phyloP scores from a whole-genome alignment of 2,797 vertebrate genomes.

The Rhinella marina region DNA sequence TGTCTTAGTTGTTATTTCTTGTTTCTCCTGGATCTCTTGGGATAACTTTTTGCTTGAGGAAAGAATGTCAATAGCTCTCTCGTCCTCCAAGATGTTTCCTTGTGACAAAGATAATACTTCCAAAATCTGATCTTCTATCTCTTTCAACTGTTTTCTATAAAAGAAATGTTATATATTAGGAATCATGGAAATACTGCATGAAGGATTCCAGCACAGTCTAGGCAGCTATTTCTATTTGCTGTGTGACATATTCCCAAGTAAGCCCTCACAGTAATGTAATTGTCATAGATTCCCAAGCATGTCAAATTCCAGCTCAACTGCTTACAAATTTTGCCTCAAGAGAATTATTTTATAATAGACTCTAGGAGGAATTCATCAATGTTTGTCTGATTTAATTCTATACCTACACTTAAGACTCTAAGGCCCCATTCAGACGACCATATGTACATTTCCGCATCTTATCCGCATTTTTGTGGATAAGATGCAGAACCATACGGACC shows the following conservation, averaged over 20 bases:
- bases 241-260: slow-evolving; percentile 50
- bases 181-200: slow-evolving; percentile 60
- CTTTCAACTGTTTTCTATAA: slow-evolving; percentile 70
- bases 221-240: slow-evolving; percentile 32
- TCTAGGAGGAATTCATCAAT: slow-evolving; percentile 36
- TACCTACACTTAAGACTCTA: slow-evolving; percentile 40
- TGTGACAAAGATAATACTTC: slow-evolving; percentile 66
- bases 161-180: slow-evolving; percentile 64
- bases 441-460: no score
- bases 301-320: slow-evolving; percentile 39
- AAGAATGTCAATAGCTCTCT: slow-evolving; percentile 76
- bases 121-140: slow-evolving; percentile 70
- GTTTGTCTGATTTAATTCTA: slow-evolving; percentile 43
- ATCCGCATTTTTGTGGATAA: no score
- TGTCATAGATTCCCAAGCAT: slow-evolving; percentile 50
- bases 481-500: no score
- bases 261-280: slow-evolving; percentile 49
- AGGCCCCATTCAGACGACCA: no score
- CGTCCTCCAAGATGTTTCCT: slow-evolving; percentile 73
- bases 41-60: slow-evolving; percentile 72
- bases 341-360: slow-evolving; percentile 56
- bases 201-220: slow-evolving; percentile 45
- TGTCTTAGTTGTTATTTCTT: slow-evolving; percentile 73
- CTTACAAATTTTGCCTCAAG: slow-evolving; percentile 58
- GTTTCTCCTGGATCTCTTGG: slow-evolving; percentile 75